Evolutionary conservation across 2,113 vertebrate genomes (phyloP), one percentile per base, ranked within the genome.

Genomic region (Pungitius pungitius): DNA sequence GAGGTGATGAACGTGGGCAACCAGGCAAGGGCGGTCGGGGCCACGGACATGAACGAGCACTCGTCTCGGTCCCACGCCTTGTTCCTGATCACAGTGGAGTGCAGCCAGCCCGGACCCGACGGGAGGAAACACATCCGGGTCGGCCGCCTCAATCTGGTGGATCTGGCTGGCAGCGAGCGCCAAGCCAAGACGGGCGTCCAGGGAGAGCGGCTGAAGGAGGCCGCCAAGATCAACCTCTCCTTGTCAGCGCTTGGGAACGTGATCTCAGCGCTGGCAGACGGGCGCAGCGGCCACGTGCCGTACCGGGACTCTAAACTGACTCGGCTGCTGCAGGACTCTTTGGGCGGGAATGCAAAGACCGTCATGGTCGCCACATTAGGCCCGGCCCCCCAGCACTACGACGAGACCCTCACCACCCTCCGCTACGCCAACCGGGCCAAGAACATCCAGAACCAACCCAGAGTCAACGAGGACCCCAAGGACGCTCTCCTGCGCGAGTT

Each of bases 251-350:
- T 99, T 88, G 98, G 98, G 69, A 99, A 99, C 0, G 98, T 99
- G 49, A 99, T 99, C 74, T 98, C 97, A 0, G 96, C 97, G 0
- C 90, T 99, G 14, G 97, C 97, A 0, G 97, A 98, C 2, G 97
- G 96, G 8, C 95, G 94, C 58, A 97, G 97, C 83, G 93, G 96
- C 0, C 98, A 99, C 24, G 95, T 99, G 39, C 98, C 98, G 0
- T 99, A 99, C 89, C 91, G 98, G 85, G 98, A 99, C 95, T 99
- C 98, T 83, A 99, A 99, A 85, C 95, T 99, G 57, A 99, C 98
- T 17, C 95, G 98, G 11, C 92, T 99, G 79, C 93, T 99, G 72
- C 97, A 98, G 90, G 98, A 99, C 90, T 99, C 98, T 20, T 92
- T 99, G 0, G 98, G 98, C 0, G 98, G 98, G 13, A 99, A 99